Percentiles rank a stretch among this genome's conserved stretches.
These are phyloP conservation scores for Cremastinae sp. DNA, from an alignment of 2,888 invertebrate genomes.

Conservation along the genomic window DNA sequence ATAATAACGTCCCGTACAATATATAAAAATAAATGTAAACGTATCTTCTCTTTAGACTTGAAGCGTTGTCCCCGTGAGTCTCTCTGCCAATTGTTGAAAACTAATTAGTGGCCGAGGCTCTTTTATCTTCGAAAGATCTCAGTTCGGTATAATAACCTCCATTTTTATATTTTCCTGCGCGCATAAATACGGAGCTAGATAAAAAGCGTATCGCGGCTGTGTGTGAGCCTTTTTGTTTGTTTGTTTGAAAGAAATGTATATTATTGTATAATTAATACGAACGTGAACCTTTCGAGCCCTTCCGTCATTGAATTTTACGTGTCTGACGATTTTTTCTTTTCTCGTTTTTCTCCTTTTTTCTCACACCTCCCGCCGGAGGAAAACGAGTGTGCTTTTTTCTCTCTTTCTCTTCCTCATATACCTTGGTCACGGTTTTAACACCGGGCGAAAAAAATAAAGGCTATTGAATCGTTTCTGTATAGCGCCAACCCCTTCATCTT, in stretches of 20 bases:
- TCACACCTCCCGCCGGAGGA: slow-evolving; percentile 29
- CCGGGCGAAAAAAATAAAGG: slow-evolving; percentile 78
- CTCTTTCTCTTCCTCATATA: slow-evolving; percentile 66
- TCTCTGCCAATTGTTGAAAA: slow-evolving; percentile 72
- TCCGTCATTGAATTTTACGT: slow-evolving; percentile 59
- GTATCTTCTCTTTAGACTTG: not conserved
- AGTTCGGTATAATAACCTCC: slow-evolving; percentile 61
- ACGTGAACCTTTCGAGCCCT: slow-evolving; percentile 51
- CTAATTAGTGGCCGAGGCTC: slow-evolving; percentile 72
- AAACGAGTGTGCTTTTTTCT: slow-evolving; percentile 56
- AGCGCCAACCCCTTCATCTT: slow-evolving; percentile 34
- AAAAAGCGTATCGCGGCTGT: slow-evolving; percentile 15
- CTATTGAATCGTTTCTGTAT: slow-evolving; percentile 74
- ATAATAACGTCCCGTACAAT: too few relatives aligned
- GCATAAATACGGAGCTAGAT: slow-evolving; percentile 8
- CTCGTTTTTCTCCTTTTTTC: slow-evolving; percentile 21
- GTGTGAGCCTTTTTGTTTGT: too few relatives aligned
- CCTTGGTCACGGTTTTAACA: too few relatives aligned
- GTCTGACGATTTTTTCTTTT: slow-evolving; percentile 4
- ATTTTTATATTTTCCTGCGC: slow-evolving; percentile 62
- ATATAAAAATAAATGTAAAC: too few relatives aligned
- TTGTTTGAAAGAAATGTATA: too few relatives aligned
- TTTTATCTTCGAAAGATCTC: slow-evolving; percentile 45
- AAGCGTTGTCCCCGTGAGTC: slow-evolving; percentile 33
- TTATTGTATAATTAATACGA: slow-evolving; percentile 45